Conservation (phyloP, 2,888 invertebrate species). For the Liodrosophila aerea region DNA sequence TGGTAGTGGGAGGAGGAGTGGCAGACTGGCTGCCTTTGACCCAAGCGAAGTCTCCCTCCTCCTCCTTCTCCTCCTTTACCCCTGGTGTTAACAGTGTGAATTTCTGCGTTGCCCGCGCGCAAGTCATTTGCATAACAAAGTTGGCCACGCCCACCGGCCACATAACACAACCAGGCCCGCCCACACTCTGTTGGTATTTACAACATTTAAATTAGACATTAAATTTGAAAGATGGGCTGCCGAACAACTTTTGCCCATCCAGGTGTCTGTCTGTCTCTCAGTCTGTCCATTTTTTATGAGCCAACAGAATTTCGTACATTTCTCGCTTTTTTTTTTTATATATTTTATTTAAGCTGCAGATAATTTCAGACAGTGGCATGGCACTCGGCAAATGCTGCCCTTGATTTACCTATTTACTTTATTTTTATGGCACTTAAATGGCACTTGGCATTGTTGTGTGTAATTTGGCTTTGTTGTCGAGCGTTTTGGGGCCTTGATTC, state of each 20-base stretch:
- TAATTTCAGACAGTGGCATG: constrained; percentile 48
- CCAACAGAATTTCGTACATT: constrained; percentile 20
- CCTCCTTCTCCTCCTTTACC: constrained; percentile 25
- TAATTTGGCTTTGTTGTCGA: constrained; percentile 60
- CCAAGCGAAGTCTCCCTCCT: too few species aligned
- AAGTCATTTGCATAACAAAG: constrained; percentile 76
- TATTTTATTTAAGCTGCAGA: constrained; percentile 63
- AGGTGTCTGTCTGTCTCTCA: constrained; percentile 41
- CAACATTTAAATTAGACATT: constrained; percentile 77
- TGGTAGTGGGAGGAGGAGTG: neutral
- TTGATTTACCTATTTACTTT: constrained; percentile 72
- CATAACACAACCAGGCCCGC: constrained; percentile 3
- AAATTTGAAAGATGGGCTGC: constrained; percentile 76
- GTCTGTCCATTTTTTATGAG: constrained; percentile 32
- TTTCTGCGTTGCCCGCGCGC: constrained; percentile 52
- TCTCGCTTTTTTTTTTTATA: constrained; percentile 34
- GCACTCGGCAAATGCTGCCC: constrained; percentile 26
- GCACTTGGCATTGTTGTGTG: constrained; percentile 56
- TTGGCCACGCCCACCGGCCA: constrained; percentile 47
- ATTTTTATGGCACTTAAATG: constrained; percentile 71
- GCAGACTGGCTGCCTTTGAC: constrained; percentile 34
- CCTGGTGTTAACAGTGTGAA: constrained; percentile 69
- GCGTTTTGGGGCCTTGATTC: constrained; percentile 52
- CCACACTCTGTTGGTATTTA: constrained; percentile 55
- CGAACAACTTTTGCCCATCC: constrained; percentile 52